Conservation (phyloP, 2,888 invertebrate species). For the Tigriopus californicus region DNA sequence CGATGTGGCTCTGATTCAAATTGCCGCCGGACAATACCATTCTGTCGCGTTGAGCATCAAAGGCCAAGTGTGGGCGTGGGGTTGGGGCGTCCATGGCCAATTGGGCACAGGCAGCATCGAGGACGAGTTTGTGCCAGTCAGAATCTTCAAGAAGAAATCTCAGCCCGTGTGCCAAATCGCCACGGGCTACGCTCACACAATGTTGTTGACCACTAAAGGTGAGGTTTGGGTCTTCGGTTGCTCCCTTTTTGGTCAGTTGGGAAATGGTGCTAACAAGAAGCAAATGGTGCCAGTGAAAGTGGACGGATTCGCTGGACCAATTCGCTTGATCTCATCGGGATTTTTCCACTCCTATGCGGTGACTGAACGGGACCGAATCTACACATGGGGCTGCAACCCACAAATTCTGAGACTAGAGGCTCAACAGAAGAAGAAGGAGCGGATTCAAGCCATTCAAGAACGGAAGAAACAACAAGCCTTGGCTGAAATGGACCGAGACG, state of each 20-base stretch:
- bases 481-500: neutral
- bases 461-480: neutral
- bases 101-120: slow-evolving; percentile 64
- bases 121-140: slow-evolving; percentile 40
- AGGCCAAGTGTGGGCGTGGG: slow-evolving; percentile 62
- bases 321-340: neutral
- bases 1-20: neutral
- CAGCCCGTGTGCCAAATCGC: slow-evolving; percentile 30
- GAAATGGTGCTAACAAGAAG: slow-evolving; percentile 26
- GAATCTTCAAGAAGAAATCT: slow-evolving; percentile 19
- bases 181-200: slow-evolving; percentile 53
- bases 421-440: slow-evolving; percentile 40
- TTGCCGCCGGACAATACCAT: slow-evolving; percentile 12
- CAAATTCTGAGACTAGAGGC: slow-evolving; percentile 47
- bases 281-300: neutral
- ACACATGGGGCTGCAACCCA: slow-evolving; percentile 57
- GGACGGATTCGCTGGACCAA: neutral
- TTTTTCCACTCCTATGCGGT: slow-evolving; percentile 4
- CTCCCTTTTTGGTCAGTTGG: slow-evolving; percentile 59
- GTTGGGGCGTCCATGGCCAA: slow-evolving; percentile 90
- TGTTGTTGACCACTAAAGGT: slow-evolving; percentile 46
- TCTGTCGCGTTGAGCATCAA: slow-evolving; percentile 11
- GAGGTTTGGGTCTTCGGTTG: slow-evolving; percentile 42
- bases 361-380: slow-evolving; percentile 34
- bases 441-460: slow-evolving; percentile 20